Evolutionary conservation across 2,113 vertebrate genomes (phyloP), one percentile per base, ranked within the genome.

Genomic region (Cygnus atratus): DNA sequence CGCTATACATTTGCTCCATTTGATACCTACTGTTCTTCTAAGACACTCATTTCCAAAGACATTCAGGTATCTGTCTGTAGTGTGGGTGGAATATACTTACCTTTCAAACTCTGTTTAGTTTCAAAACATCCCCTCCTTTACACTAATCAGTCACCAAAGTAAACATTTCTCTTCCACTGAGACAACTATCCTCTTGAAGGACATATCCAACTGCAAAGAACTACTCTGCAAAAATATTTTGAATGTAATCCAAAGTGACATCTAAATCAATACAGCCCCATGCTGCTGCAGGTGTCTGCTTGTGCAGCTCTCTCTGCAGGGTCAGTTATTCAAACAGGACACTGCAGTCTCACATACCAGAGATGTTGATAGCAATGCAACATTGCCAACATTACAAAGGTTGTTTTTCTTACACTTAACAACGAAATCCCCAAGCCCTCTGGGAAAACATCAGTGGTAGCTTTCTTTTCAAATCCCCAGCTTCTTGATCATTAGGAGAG

Each of bases 351-450:
- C 17, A 44, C 14, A 0, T 0, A 4, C 11, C 9, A 54, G 4
- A 33, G 3, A 8, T 3, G 1, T 1, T 16, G 7, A 35, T 3
- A 50, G 7, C 4, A 6, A 15, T 5, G 5, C 19, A 31, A 20
- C 3, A 2, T 7, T 4, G 13, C 3, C 6, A 11, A 1, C 5
- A 0, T 5, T 2, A 4, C 1, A 44, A 37, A 44, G 0, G 7
- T 2, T 58, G 22, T 1, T 14, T 33, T 37, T 5, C 17, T 70
- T 35, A 5, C 7, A 2, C 29, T 66, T 8, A 17, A 9, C 5
- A 10, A 21, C 18, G 16, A 31, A 73, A 46, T 4, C 10, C 7
- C 16, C 71, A 29, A 35, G 9, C 2, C 4, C 9, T 2, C 0
- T 2, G 1, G 16, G 10, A 22, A 55, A 41, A 3, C 1, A 5